Evolutionary conservation across 2,888 invertebrate genomes (phyloP), one percentile per base, ranked within the genome.

Genomic region (Morpho achilles): DNA sequence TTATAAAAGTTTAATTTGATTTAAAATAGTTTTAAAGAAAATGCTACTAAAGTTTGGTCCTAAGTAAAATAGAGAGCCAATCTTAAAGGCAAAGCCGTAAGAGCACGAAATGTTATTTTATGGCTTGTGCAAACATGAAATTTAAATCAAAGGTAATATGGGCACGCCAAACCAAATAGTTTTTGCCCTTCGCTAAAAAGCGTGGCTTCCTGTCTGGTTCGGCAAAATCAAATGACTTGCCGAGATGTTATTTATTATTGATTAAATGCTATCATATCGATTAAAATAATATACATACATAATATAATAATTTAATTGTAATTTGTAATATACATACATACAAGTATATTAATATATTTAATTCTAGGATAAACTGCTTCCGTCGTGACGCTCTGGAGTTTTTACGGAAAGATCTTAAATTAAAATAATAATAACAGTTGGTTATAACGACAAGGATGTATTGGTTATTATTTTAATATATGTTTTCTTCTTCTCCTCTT

Each of bases 131-230:
- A 57, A 60, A 60, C 57, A 60, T 57, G 60, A 57, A 60, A 60
- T 53, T 57, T 60, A 57, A 60, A 60, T 57, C 60, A 57, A 60
- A 60, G 53, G 57, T 60, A 53, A 53, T 56, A 60, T 60, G 59
- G 56, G 56, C 56, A 39, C 45, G 50, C 50, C 46, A 48, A 60
- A 53, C 50, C 49, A 52, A 56, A 56, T 53, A 50, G 56, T 60
- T 53, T 57, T 69, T 69, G 66, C 61, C 64, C 57, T 64, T 55
- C 64, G 61, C 69, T 62, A 73, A 73, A 70, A 67, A 65, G 67
- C 65, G 61, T 66, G 69, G 69, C 70, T 74, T 74, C 69, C 72
- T 71, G 68, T 53, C 58, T 56, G 63, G 62, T 64, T 62, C 66
- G 62, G 62, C 59, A 61, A 68, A 67, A 65, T 64, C 61, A 65